Evolutionary conservation across 2,113 vertebrate species (phyloP).

Genomic region (Nycticebus coucang): DNA sequence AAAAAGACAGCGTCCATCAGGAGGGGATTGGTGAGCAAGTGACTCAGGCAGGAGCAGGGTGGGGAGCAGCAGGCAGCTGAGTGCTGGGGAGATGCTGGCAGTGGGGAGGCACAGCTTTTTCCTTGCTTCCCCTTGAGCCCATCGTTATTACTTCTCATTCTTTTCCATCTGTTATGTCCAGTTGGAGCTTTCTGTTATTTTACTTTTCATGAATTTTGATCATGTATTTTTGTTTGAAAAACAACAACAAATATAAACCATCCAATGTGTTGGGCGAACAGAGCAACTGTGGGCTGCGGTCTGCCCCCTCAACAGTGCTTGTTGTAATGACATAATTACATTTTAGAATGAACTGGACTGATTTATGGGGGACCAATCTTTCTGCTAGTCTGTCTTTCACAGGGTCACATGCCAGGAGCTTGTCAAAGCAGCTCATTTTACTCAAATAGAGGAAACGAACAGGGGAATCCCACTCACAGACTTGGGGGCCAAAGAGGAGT

Average conservation of each 20-base stretch:
- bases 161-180: slow-evolving; percentile 73
- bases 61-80: not conserved
- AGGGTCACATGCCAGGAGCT: slow-evolving; percentile 48
- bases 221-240: slow-evolving; percentile 83
- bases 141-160: slow-evolving; percentile 27
- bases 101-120: slow-evolving; percentile 19
- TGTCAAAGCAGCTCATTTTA: slow-evolving; percentile 19
- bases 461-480: not conserved
- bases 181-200: slow-evolving; percentile 69
- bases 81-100: too few species aligned
- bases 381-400: not conserved
- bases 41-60: rapidly evolving
- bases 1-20: not conserved
- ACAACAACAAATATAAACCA: slow-evolving; percentile 73
- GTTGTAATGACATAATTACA: slow-evolving; percentile 73
- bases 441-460: not conserved
- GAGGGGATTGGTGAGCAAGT: rapidly evolving
- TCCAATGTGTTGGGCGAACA: slow-evolving; percentile 20
- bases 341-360: slow-evolving; percentile 53
- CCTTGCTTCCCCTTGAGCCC: slow-evolving; percentile 75
- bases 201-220: slow-evolving; percentile 78
- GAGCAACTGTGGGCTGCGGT: slow-evolving; percentile 68
- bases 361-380: slow-evolving; percentile 63
- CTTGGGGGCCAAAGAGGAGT: rapidly evolving
- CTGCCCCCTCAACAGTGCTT: slow-evolving; percentile 74